A percentile compares a stretch with the other conserved stretches of the same genome.
These are phyloP conservation scores for Drosophila hydei DNA, from an alignment of 1,140 invertebrate species.

Conservation along the genomic window DNA sequence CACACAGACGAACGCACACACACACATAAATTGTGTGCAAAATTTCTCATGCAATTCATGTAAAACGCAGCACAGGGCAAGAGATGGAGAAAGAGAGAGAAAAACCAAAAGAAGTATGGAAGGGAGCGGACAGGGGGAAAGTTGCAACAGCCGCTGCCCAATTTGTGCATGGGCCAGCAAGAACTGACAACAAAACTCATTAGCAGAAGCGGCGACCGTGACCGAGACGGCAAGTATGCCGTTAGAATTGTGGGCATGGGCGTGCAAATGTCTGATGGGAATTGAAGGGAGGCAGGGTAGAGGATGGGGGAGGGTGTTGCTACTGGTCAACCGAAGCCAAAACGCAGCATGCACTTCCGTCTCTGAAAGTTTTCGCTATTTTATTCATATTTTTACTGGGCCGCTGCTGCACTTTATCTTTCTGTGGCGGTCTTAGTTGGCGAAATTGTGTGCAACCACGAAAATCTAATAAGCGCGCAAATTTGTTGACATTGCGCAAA, in stretches of 20 bases:
- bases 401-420: conserved; percentile 73
- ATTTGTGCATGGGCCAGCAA: conserved; percentile 72
- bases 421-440: conserved; percentile 78
- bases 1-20: conserved; percentile 50
- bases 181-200: conserved; percentile 82
- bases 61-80: conserved; percentile 29
- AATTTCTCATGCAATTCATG: conserved; percentile 52
- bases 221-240: conserved; percentile 45
- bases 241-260: conserved; percentile 50
- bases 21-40: conserved; percentile 54
- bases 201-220: conserved; percentile 78
- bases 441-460: conserved; percentile 82
- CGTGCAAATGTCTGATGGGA: conserved; percentile 1
- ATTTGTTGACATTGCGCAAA: conserved; percentile 83
- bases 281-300: neutral
- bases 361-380: conserved; percentile 69
- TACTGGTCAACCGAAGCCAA: conserved; percentile 46
- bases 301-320: conserved; percentile 11
- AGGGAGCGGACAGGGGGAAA: conserved; percentile 21
- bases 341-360: conserved; percentile 71
- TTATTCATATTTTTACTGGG: conserved; percentile 75
- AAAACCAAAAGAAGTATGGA: conserved; percentile 2
- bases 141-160: conserved; percentile 49
- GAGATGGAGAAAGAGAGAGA: neutral
- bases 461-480: conserved; percentile 82